Conservation (phyloP, 2,888 invertebrate species). For the Diadromus collaris region DNA sequence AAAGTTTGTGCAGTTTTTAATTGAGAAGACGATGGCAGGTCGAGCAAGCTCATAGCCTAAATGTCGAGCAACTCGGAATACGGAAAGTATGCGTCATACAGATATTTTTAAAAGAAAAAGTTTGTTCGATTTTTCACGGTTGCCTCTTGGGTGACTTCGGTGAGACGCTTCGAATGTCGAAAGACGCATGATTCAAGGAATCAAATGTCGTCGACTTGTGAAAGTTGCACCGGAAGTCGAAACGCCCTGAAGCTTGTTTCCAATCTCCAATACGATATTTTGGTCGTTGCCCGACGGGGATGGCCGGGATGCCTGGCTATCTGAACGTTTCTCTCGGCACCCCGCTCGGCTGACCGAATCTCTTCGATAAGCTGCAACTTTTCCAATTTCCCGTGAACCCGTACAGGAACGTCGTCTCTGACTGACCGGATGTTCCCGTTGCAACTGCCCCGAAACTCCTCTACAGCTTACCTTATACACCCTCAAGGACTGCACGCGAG, state of each 20-base stretch:
- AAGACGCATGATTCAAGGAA: neutral
- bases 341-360: neutral
- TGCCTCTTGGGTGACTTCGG: neutral
- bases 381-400: constrained; percentile 61
- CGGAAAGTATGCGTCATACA: neutral
- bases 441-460: neutral
- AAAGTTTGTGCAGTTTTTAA: neutral
- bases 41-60: neutral
- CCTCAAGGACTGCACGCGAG: constrained; percentile 19
- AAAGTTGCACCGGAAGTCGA: constrained; percentile 20
- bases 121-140: neutral
- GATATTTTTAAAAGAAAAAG: neutral
- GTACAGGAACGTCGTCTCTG: constrained; percentile 34
- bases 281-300: constrained; percentile 42
- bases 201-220: constrained; percentile 5
- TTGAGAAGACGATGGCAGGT: neutral
- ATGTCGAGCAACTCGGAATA: neutral
- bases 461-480: constrained; percentile 5
- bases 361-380: constrained; percentile 61
- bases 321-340: constrained; percentile 12
- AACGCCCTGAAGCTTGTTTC: constrained; percentile 44
- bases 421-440: constrained; percentile 41
- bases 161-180: neutral
- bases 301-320: neutral
- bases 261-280: constrained; percentile 56